These are phyloP conservation scores for Tragelaphus eurycerus DNA, from an alignment of 2,797 vertebrate species.

Conservation along the genomic window DNA sequence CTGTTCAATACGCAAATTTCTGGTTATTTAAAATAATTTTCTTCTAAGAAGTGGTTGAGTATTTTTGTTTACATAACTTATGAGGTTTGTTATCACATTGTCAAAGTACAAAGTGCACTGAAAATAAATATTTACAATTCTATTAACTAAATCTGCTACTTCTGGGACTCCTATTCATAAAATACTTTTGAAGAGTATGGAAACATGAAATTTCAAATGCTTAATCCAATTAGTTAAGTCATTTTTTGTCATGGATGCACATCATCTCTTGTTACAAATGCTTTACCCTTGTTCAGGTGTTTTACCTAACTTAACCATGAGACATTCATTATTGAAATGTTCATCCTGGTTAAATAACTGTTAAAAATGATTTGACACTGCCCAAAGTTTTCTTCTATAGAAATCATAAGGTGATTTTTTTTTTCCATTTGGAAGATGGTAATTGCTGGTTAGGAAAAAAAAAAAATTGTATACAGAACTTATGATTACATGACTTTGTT, in stretches of 20 bases:
- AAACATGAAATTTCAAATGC: neutral
- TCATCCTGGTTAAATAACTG: neutral
- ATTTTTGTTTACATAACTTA: constrained; percentile 9
- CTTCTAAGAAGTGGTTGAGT: neutral
- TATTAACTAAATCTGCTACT: neutral
- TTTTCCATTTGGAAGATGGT: neutral
- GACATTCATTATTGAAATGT: neutral
- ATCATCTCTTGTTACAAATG: neutral
- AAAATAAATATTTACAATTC: constrained; percentile 21
- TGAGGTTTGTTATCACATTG: neutral
- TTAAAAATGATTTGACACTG: neutral
- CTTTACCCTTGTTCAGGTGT: neutral
- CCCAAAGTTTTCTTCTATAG: neutral
- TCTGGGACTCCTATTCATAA: neutral
- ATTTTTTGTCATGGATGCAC: neutral
- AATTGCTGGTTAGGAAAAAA: neutral
- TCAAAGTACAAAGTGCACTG: neutral
- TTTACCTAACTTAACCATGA: neutral
- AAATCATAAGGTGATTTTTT: neutral
- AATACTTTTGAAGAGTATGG: neutral
- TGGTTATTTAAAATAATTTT: neutral
- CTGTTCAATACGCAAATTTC: constrained; percentile 10
- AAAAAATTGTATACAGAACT: neutral
- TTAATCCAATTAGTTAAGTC: neutral
- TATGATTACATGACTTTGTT: neutral